A percentile compares a stretch with the other conserved stretches of the same genome.
Evolutionary conservation across 2,113 vertebrate genomes (phyloP).

Genomic region (Ammodytes dubius): DNA sequence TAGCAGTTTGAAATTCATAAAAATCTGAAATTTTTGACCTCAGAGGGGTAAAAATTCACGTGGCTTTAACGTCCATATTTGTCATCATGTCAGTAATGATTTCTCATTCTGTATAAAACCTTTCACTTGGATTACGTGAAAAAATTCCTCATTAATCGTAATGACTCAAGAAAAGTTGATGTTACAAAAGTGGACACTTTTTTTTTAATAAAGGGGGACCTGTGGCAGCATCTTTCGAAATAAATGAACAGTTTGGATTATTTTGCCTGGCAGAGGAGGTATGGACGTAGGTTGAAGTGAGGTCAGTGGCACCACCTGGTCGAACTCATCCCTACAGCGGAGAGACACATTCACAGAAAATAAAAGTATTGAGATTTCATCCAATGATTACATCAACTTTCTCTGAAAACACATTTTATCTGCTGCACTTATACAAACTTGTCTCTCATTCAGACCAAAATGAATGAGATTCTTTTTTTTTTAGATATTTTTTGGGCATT

Average conservation of each 20-base stretch:
- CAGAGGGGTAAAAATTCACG: neutral
- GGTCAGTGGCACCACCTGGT: neutral
- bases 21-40: neutral
- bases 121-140: neutral
- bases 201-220: neutral
- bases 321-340: neutral
- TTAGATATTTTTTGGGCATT: too few relatives aligned
- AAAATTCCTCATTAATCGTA: neutral
- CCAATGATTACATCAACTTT: neutral
- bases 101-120: neutral
- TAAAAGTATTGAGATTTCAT: neutral
- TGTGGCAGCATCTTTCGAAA: neutral
- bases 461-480: slow-evolving; percentile 26
- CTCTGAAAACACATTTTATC: neutral
- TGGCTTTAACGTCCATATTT: neutral
- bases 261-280: slow-evolving; percentile 5
- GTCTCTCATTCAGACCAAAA: neutral
- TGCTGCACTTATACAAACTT: too few relatives aligned
- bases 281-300: neutral
- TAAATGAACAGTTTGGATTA: neutral
- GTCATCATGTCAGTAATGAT: neutral
- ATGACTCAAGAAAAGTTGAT: neutral
- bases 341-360: slow-evolving; percentile 1
- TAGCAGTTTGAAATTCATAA: neutral
- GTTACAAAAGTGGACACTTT: neutral